These are phyloP conservation scores for Tenthredo scrophulariae DNA, from an alignment of 2,888 invertebrate species.

Conservation along the genomic window DNA sequence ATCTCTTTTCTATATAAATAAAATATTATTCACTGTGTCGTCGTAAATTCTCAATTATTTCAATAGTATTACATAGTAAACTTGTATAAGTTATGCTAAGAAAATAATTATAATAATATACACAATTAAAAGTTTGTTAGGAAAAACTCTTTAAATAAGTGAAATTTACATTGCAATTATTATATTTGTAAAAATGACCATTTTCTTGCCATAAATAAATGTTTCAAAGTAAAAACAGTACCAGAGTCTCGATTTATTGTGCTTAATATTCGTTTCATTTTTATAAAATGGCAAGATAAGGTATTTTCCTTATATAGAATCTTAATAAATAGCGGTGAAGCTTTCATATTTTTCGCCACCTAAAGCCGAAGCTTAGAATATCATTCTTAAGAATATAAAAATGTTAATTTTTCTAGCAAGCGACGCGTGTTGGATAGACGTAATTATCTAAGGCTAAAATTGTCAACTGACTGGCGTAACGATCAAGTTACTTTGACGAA, in stretches of 20 bases:
- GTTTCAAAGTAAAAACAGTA: constrained; percentile 36
- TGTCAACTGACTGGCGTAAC: constrained; percentile 47
- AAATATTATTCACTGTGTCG: constrained; percentile 34
- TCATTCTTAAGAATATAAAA: constrained; percentile 59
- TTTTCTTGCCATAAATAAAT: constrained; percentile 47
- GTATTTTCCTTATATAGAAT: constrained; percentile 53
- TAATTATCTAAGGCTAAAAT: constrained; percentile 54
- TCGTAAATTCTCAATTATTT: constrained; percentile 39
- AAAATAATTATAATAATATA: constrained; percentile 69
- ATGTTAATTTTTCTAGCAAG: constrained; percentile 59
- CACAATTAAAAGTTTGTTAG: constrained; percentile 75
- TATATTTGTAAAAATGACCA: constrained; percentile 64
- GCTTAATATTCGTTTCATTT: constrained; percentile 48
- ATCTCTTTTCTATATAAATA: constrained; percentile 56
- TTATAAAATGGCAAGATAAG: constrained; percentile 57
- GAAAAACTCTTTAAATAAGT: constrained; percentile 73
- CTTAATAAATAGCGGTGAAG: constrained; percentile 50
- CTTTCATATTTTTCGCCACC: constrained; percentile 58
- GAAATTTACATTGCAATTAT: constrained; percentile 73
- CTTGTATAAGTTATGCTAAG: constrained; percentile 62
- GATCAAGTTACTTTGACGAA: constrained; percentile 45
- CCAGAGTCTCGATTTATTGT: constrained; percentile 52
- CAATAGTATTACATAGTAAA: constrained; percentile 63
- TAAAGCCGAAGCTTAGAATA: constrained; percentile 65
- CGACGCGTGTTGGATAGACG: constrained; percentile 56